These are phyloP conservation scores for Drosophila sordidula DNA, from an alignment of 2,888 invertebrate species.

Conservation along the genomic window DNA sequence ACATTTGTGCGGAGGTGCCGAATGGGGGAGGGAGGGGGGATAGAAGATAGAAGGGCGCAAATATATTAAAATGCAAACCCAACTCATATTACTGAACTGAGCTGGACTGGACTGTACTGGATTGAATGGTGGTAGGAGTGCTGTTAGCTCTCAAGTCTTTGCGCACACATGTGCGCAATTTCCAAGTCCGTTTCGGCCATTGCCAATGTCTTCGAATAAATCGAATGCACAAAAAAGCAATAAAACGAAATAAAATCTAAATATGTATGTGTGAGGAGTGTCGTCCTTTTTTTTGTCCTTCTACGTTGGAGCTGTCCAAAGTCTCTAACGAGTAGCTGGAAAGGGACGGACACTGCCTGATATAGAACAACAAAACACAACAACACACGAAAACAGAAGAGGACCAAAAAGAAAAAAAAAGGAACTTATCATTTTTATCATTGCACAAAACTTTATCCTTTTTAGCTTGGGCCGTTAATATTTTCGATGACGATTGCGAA, in stretches of 20 bases:
- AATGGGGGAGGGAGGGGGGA: background rate
- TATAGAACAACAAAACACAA: slow-evolving; percentile 19
- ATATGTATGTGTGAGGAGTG: slow-evolving; percentile 51
- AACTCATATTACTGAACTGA: slow-evolving; percentile 74
- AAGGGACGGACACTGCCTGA: slow-evolving; percentile 22
- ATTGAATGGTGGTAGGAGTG: background rate
- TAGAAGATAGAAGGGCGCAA: slow-evolving; percentile 42
- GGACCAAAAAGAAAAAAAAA: slow-evolving; percentile 27
- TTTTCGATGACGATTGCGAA: slow-evolving; percentile 73
- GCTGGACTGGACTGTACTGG: slow-evolving; percentile 17
- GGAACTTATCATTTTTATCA: slow-evolving; percentile 80
- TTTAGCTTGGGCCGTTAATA: slow-evolving; percentile 75
- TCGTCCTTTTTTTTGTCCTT: slow-evolving; percentile 66
- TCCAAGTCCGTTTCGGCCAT: slow-evolving; percentile 79
- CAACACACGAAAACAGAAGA: background rate
- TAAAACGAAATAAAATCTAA: slow-evolving; percentile 82
- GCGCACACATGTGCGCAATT: slow-evolving; percentile 81
- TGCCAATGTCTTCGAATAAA: slow-evolving; percentile 77
- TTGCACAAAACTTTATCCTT: slow-evolving; percentile 81
- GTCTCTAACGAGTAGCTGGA: slow-evolving; percentile 22
- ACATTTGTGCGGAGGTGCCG: slow-evolving; percentile 51
- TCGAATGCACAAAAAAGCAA: slow-evolving; percentile 82
- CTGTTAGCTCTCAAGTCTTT: slow-evolving; percentile 62
- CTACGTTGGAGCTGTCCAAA: slow-evolving; percentile 11
- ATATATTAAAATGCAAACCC: slow-evolving; percentile 82